Evolutionary conservation across 2,797 vertebrate species (phyloP).

Genomic region (Emydoidea blandingii): DNA sequence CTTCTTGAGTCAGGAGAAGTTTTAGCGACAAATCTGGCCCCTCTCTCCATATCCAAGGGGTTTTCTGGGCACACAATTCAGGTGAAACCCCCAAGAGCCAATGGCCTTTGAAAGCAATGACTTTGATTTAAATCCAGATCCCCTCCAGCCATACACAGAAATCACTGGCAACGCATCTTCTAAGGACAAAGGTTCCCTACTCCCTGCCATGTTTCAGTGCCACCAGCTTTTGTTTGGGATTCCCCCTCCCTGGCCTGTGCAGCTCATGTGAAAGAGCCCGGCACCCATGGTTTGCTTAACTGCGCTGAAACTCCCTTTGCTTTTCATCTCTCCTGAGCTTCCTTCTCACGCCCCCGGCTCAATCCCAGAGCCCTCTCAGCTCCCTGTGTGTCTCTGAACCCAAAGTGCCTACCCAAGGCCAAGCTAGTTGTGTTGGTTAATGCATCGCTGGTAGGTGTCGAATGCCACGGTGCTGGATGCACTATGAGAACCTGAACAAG

Average conservation of each 20-base stretch:
- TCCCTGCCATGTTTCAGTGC: background rate
- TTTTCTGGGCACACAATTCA: background rate
- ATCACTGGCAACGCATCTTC: background rate
- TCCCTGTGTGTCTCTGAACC: background rate
- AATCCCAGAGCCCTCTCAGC: background rate
- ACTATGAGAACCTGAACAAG: background rate
- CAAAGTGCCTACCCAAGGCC: background rate
- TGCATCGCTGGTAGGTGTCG: background rate
- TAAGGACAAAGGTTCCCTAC: background rate
- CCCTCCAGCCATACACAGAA: background rate
- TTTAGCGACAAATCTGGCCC: background rate
- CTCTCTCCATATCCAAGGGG: background rate
- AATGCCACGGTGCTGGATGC: background rate
- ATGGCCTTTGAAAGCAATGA: background rate
- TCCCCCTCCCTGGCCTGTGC: background rate
- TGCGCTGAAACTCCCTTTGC: background rate
- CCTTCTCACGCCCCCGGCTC: background rate
- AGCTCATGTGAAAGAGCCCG: background rate
- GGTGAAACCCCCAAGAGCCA: background rate
- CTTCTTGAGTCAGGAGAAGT: background rate
- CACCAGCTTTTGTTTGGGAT: background rate
- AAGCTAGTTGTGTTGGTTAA: too few relatives aligned
- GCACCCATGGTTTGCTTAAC: background rate
- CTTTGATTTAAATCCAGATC: background rate
- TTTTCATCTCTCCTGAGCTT: background rate